These are phyloP conservation scores for Boloria selene DNA, from an alignment of 2,888 invertebrate species.

Conservation along the genomic window DNA sequence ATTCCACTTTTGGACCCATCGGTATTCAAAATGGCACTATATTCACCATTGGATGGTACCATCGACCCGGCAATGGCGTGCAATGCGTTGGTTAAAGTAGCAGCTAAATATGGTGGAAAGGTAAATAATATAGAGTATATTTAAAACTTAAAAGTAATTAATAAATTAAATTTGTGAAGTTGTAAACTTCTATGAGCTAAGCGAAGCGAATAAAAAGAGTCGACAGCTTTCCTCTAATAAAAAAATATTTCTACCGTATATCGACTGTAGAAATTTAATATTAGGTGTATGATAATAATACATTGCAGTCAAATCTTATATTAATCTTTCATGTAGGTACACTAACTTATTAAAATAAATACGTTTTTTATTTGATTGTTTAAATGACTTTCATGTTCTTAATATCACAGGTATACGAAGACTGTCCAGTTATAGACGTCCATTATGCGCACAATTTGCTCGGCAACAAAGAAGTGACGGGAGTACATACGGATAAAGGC, in stretches of 20 bases:
- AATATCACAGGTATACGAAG: slow-evolving; percentile 85
- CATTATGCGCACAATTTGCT: slow-evolving; percentile 84
- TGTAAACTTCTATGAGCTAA: no score
- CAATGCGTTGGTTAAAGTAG: slow-evolving; percentile 87
- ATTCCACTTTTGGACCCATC: slow-evolving; percentile 90
- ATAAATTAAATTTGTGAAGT: no score
- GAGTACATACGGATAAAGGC: slow-evolving; percentile 89
- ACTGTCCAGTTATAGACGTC: slow-evolving; percentile 88
- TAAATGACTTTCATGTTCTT: background rate
- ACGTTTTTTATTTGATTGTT: background rate
- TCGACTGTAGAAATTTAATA: no score
- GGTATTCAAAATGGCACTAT: slow-evolving; percentile 89
- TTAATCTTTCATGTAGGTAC: no score
- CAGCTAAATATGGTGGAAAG: slow-evolving; percentile 86
- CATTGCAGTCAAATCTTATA: no score
- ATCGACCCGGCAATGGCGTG: slow-evolving; percentile 93
- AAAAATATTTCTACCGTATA: no score
- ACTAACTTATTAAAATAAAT: no score
- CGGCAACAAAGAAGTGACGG: slow-evolving; percentile 86
- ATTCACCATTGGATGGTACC: slow-evolving; percentile 90
- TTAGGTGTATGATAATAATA: no score
- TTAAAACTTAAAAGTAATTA: no score
- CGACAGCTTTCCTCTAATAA: no score
- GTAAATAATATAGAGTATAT: slow-evolving; percentile 61
- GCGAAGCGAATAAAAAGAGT: no score